Percentiles rank a stretch among this genome's conserved stretches.
Conservation (phyloP, 1,140 invertebrate species). For the Camponotus pennsylvanicus region DNA sequence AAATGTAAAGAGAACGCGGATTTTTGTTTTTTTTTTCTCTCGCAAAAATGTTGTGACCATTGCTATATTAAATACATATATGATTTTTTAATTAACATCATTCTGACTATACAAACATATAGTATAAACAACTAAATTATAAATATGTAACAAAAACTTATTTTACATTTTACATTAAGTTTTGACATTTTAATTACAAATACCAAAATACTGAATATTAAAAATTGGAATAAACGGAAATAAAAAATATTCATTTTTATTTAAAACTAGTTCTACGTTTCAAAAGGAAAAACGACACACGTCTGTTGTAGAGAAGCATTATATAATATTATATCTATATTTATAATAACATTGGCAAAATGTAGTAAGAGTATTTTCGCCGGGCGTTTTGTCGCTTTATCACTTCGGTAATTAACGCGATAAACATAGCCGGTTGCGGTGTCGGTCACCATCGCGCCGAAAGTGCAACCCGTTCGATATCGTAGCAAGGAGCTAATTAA, state of each 20-base stretch:
- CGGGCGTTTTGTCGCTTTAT: conserved; percentile 1
- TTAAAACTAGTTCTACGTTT: not conserved
- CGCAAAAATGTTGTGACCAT: not conserved
- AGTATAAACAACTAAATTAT: not conserved
- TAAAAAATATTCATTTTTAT: not conserved
- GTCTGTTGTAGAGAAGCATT: not conserved
- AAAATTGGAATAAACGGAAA: not conserved
- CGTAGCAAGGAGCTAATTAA: conserved; percentile 66
- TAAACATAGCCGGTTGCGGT: conserved; percentile 42
- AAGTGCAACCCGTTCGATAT: conserved; percentile 56
- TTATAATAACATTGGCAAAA: not conserved
- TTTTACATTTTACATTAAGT: not conserved
- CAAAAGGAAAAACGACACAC: not conserved
- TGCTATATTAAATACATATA: not conserved
- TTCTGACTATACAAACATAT: not conserved
- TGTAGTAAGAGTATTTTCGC: not conserved
- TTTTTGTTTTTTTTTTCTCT: not conserved
- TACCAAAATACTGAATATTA: not conserved
- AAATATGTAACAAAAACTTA: conserved; percentile 1
- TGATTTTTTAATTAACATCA: not conserved
- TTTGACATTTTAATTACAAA: not conserved
- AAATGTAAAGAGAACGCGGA: not conserved
- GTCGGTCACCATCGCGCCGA: conserved; percentile 8
- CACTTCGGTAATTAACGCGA: conserved; percentile 45
- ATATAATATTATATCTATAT: not conserved